Conservation (phyloP, 2,113 vertebrate genomes). For the Pteropus alecto region DNA sequence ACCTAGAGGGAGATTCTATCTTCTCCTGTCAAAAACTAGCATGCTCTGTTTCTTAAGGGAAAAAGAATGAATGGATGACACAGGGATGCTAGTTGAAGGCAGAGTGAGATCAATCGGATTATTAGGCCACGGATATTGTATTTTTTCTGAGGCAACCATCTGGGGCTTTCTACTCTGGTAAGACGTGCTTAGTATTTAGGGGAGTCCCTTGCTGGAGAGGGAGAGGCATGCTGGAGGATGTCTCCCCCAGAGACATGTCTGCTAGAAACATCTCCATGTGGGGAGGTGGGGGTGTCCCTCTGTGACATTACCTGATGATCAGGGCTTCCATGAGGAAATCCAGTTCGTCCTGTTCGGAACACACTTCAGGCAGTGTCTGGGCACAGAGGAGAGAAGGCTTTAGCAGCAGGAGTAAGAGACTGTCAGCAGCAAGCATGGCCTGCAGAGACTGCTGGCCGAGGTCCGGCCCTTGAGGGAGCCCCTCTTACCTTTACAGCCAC, state of each 20-base stretch:
- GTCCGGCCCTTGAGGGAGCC: background rate
- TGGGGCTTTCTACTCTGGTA: background rate
- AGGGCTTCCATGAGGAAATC: constrained; percentile 99
- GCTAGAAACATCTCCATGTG: background rate
- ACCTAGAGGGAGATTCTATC: background rate
- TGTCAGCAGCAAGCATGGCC: background rate
- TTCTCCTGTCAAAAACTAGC: background rate
- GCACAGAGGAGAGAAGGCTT: constrained; percentile 57
- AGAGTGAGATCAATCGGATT: rapidly evolving
- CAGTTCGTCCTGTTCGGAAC: constrained; percentile 97
- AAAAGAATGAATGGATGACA: background rate
- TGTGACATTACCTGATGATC: constrained; percentile 93
- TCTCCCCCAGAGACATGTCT: background rate
- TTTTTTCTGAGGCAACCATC: background rate
- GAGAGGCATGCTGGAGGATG: background rate
- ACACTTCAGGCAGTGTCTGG: constrained; percentile 97
- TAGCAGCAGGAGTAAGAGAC: background rate
- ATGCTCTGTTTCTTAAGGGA: background rate
- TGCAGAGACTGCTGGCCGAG: background rate
- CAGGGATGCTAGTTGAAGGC: background rate
- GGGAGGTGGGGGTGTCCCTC: background rate
- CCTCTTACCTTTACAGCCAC: constrained; percentile 97
- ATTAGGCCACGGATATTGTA: too few species aligned
- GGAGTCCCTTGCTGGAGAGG: background rate
- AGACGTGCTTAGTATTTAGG: background rate